phyloP scores from a whole-genome alignment of 92 coral and sea anemone species.

The Palythoa heliodiscus region DNA sequence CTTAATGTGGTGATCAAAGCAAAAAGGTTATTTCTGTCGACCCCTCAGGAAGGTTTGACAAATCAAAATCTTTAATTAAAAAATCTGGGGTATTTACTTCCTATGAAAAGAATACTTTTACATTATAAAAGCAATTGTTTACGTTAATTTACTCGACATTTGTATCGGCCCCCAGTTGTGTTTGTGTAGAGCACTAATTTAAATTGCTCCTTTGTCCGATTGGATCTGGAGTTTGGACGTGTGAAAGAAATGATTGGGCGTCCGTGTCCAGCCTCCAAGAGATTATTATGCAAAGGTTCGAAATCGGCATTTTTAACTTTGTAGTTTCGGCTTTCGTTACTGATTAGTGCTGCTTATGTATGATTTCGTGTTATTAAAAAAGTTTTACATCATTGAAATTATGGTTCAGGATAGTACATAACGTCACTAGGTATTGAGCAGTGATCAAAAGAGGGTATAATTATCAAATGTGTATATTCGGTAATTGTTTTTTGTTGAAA shows the following conservation, averaged over 20 bases:
- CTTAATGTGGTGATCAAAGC: conserved; percentile 1
- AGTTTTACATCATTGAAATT: not conserved
- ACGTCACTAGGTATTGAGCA: not conserved
- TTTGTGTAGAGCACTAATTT: conserved; percentile 76
- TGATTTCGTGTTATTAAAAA: not conserved
- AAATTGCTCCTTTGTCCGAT: conserved; percentile 57
- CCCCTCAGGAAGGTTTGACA: conserved; percentile 64
- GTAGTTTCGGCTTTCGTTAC: no score
- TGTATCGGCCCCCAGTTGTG: conserved; percentile 77
- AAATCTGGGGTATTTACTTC: conserved; percentile 70
- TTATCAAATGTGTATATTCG: not conserved
- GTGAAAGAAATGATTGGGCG: not conserved
- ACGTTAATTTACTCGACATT: conserved; percentile 66
- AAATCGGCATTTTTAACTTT: not conserved
- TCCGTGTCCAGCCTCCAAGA: not conserved
- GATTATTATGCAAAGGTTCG: conserved; percentile 6
- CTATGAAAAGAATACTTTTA: conserved; percentile 81
- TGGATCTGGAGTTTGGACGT: conserved; percentile 52
- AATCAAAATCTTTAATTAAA: conserved; percentile 79
- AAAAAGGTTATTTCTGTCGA: conserved; percentile 34
- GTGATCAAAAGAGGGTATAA: not conserved
- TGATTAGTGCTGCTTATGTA: not conserved
- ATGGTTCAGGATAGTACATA: not conserved
- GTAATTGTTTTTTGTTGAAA: not conserved
- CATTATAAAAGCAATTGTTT: conserved; percentile 77